phyloP scores from a whole-genome alignment of 1,140 invertebrate species.

The Drosophila erecta region DNA sequence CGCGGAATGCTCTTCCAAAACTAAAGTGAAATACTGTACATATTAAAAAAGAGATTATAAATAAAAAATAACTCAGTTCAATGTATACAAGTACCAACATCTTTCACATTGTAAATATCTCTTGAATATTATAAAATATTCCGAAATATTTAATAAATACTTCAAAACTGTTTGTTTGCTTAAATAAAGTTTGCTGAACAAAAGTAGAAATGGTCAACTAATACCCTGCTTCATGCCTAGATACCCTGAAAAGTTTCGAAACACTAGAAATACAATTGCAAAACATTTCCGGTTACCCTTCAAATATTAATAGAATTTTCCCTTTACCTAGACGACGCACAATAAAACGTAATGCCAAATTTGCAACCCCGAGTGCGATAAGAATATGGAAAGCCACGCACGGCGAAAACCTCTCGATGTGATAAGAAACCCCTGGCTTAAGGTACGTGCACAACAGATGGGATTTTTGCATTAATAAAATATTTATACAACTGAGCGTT shows the following conservation, averaged over 20 bases:
- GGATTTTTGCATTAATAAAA: slow-evolving; percentile 50
- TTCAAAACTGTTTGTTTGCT: no score
- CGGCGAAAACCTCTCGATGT: slow-evolving; percentile 32
- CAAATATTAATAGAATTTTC: slow-evolving; percentile 41
- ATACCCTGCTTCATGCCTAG: no score
- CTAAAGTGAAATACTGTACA: no score
- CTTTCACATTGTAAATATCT: no score
- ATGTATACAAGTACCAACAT: neutral
- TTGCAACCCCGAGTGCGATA: slow-evolving; percentile 30
- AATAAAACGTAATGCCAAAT: slow-evolving; percentile 41
- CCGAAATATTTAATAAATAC: neutral
- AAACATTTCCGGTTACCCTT: slow-evolving; percentile 23
- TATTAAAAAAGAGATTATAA: no score
- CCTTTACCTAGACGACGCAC: slow-evolving; percentile 18
- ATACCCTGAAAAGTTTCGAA: neutral
- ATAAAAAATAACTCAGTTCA: no score
- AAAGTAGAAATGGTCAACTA: no score
- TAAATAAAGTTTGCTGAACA: no score
- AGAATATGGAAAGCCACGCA: slow-evolving; percentile 14
- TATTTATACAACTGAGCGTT: slow-evolving; percentile 49
- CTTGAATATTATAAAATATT: neutral
- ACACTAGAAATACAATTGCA: slow-evolving; percentile 3
- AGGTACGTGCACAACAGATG: slow-evolving; percentile 44
- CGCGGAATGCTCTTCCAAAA: slow-evolving; percentile 21
- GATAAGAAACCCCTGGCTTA: slow-evolving; percentile 7